These are phyloP conservation scores for Neodiprion lecontei DNA, from an alignment of 1,140 invertebrate genomes.

Conservation along the genomic window DNA sequence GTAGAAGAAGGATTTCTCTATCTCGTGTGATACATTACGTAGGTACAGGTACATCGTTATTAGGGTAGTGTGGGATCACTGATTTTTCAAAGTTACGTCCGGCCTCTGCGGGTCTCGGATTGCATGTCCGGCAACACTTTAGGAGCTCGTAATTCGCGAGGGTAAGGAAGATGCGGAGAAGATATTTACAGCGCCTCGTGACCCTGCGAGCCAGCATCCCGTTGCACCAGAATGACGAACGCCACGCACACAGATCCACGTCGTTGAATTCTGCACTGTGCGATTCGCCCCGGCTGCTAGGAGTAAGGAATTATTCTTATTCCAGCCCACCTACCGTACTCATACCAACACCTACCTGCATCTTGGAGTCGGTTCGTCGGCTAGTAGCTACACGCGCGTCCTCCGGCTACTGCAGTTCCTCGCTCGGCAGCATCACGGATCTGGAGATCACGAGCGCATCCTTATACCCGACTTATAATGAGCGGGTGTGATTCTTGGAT, in stretches of 20 bases:
- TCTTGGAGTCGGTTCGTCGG: too few relatives aligned
- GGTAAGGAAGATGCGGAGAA: neutral
- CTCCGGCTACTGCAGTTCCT: neutral
- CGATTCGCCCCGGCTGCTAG: neutral
- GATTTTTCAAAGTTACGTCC: neutral
- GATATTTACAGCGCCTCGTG: neutral
- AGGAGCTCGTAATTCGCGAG: conserved; percentile 4
- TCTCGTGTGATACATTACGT: too few relatives aligned
- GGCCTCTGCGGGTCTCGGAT: neutral
- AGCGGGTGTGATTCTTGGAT: neutral
- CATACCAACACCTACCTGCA: neutral
- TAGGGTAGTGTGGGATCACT: neutral
- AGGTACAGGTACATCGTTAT: too few relatives aligned
- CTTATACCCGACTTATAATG: neutral
- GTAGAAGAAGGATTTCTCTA: too few relatives aligned
- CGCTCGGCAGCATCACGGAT: neutral
- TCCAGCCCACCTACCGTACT: neutral
- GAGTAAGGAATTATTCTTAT: neutral
- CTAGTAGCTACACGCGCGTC: neutral
- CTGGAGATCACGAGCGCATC: neutral
- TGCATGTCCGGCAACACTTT: neutral
- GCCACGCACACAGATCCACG: neutral
- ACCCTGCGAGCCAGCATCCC: neutral
- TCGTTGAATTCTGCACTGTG: neutral
- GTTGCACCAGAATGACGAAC: neutral